These are phyloP conservation scores for Hydrolagus colliei DNA, from an alignment of 2,797 vertebrate species.

Conservation along the genomic window DNA sequence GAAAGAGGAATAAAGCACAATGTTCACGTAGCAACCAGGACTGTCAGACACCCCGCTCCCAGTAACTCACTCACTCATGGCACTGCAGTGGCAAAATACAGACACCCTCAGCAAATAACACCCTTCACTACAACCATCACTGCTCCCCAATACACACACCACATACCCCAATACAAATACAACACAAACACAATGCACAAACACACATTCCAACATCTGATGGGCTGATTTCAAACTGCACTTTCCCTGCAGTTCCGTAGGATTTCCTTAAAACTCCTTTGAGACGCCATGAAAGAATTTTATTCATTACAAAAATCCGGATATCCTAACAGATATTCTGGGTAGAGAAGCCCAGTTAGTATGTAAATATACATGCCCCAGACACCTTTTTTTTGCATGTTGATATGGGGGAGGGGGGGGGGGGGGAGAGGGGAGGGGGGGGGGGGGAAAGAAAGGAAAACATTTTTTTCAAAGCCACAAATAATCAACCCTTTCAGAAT, in stretches of 20 bases:
- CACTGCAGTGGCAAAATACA: neutral
- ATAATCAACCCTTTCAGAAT: too few species aligned
- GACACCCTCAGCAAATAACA: too few species aligned
- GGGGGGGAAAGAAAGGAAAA: too few species aligned
- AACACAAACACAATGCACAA: neutral
- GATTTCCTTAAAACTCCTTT: slow-evolving; percentile 20
- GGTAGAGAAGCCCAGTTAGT: slow-evolving; percentile 2
- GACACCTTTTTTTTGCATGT: too few species aligned
- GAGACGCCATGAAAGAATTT: neutral
- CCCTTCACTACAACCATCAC: neutral
- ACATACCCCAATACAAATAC: neutral
- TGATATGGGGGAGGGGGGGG: too few species aligned
- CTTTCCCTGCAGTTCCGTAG: neutral
- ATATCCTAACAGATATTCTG: slow-evolving; percentile 7
- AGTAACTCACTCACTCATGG: too few species aligned
- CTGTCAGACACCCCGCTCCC: too few species aligned
- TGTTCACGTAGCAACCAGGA: too few species aligned
- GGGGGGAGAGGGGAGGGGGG: too few species aligned
- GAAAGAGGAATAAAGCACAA: too few species aligned
- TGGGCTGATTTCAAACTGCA: neutral
- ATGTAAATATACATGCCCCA: slow-evolving; percentile 3
- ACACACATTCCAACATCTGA: neutral
- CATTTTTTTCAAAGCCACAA: too few species aligned
- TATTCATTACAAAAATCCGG: neutral
- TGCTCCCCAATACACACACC: neutral